phyloP scores from a whole-genome alignment of 2,113 vertebrate species.

The Pluvianellus socialis region DNA sequence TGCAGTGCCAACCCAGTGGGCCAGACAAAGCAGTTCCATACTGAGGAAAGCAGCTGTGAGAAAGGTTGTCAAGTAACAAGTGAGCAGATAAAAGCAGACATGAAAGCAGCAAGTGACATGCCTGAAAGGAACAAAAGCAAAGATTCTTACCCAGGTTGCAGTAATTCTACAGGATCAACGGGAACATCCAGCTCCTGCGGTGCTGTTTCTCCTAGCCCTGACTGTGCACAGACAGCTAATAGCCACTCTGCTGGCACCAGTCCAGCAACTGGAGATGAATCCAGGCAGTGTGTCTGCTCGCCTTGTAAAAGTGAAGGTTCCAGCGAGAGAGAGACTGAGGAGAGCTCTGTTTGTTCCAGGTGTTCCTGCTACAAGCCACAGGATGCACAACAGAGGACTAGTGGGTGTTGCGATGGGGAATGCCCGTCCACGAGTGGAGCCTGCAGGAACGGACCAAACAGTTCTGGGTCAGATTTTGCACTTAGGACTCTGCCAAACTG shows the following conservation, averaged over 20 bases:
- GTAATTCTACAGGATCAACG: slow-evolving; percentile 48
- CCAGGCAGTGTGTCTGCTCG: slow-evolving; percentile 72
- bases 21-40: slow-evolving; percentile 71
- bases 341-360: slow-evolving; percentile 68
- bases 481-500: slow-evolving; percentile 76
- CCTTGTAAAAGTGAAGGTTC: slow-evolving; percentile 65
- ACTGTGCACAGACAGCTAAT: slow-evolving; percentile 65
- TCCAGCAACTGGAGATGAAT: slow-evolving; percentile 48
- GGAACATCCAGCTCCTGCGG: slow-evolving; percentile 64
- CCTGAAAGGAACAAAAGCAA: slow-evolving; percentile 81
- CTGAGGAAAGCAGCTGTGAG: slow-evolving; percentile 88
- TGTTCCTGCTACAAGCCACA: slow-evolving; percentile 72
- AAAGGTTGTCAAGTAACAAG: slow-evolving; percentile 98
- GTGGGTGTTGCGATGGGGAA: slow-evolving; percentile 68
- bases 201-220: slow-evolving; percentile 66
- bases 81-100: slow-evolving; percentile 98
- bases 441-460: slow-evolving; percentile 71
- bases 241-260: slow-evolving; percentile 50
- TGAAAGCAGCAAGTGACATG: slow-evolving; percentile 92
- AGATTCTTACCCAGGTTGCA: slow-evolving; percentile 73
- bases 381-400: slow-evolving; percentile 70
- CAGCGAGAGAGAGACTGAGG: slow-evolving; percentile 57
- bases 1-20: slow-evolving; percentile 68
- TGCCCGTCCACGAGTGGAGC: slow-evolving; percentile 75
- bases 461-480: slow-evolving; percentile 72